These are phyloP conservation scores for Danio jaintianensis DNA, from an alignment of 2,797 vertebrate species.

Conservation along the genomic window DNA sequence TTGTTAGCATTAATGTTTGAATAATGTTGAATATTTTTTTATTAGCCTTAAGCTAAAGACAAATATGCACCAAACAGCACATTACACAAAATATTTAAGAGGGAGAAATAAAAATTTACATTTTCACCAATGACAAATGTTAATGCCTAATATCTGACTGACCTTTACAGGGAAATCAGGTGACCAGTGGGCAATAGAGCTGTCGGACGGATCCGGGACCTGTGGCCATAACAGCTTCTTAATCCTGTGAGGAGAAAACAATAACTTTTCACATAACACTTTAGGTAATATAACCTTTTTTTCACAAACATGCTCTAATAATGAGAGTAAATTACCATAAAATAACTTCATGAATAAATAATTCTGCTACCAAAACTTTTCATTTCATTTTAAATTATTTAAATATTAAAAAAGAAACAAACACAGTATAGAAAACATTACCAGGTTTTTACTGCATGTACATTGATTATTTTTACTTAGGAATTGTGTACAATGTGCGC, in stretches of 20 bases:
- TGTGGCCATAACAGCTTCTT: slow-evolving; percentile 92
- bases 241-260: slow-evolving; percentile 76
- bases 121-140: background rate
- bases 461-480: background rate
- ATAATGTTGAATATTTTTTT: too few species aligned
- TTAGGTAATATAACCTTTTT: background rate
- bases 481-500: background rate
- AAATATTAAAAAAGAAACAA: background rate
- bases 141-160: slow-evolving; percentile 58
- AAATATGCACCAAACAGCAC: too few species aligned
- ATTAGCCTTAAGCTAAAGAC: too few species aligned
- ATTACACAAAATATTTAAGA: too few species aligned
- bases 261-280: background rate
- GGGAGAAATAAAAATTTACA: too few species aligned
- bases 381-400: background rate
- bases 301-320: background rate
- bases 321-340: too few species aligned
- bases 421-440: background rate
- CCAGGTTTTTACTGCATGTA: background rate
- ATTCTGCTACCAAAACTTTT: background rate
- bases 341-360: too few species aligned
- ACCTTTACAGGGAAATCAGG: slow-evolving; percentile 89
- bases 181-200: slow-evolving; percentile 93
- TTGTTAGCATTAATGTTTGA: too few species aligned
- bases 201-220: slow-evolving; percentile 93